Evolutionary conservation across 2,113 vertebrate genomes (phyloP), one percentile per base, ranked within the genome.

Genomic region (Solea senegalensis): DNA sequence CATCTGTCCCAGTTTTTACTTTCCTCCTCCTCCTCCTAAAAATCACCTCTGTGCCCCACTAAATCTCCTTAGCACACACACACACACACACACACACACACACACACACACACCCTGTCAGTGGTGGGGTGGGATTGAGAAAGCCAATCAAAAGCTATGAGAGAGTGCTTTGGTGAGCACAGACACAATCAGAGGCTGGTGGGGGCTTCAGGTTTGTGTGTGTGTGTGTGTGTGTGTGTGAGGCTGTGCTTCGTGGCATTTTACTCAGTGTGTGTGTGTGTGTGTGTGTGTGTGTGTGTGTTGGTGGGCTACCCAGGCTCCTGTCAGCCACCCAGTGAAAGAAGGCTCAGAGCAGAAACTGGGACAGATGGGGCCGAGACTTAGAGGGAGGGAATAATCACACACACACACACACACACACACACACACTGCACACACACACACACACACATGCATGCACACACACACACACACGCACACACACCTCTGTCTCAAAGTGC

Each of bases 71-170:
- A 92, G 93, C 85, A 83, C 88, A 76, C 75, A 88, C 91, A 90
- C 92, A 34, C 34, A 34, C 34, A 34, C 94, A 91, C 69, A 67
- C 77, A 64, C 53, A 52, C 21, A 70, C 82, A 55, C 66, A 74
- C 64, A 64, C 72, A 67, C 71, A 60, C 48, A 69, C 66, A 44
- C 58, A 76, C 78, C 91, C 79, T 95, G 96, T 98, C 95, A 94
- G 95, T 94, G 92, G 94, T 14, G 87, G 91, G 93, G 95, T n/a
- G 83, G 95, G 95, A 98, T 97, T 97, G 96, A 98, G 96, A 98
- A 97, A 97, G 96, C 96, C 97, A 96, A 98, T 98, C 96, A 98
- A 97, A 99, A 97, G 96, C 96, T 97, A 98, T 98, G n/a, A 97
- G 95, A 96, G 95, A 96, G 94, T 96, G 95, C 95, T 98, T 98